Evolutionary conservation across 1,140 invertebrate genomes (phyloP).

Genomic region (Ridgeia piscesae): DNA sequence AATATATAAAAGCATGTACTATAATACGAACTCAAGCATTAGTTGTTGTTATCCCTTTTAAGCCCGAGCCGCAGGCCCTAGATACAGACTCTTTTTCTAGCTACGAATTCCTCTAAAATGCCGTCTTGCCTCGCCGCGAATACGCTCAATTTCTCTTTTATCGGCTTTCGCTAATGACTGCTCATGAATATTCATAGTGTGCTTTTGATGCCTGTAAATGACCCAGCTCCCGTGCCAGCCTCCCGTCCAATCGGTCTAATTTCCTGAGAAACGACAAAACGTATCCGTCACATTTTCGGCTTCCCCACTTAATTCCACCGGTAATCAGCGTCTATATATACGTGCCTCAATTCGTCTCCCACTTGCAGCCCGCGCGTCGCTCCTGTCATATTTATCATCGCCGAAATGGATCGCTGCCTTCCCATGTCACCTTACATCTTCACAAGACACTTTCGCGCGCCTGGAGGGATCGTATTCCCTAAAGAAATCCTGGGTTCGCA

Average conservation of each 20-base stretch:
- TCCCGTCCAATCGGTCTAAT: not conserved
- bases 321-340: not conserved
- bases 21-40: no score
- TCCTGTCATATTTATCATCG: not conserved
- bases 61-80: no score
- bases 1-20: no score
- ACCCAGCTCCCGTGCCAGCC: not conserved
- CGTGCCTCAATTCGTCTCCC: not conserved
- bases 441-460: not conserved
- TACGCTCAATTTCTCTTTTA: not conserved
- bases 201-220: not conserved
- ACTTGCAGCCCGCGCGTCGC: not conserved
- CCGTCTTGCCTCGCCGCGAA: not conserved
- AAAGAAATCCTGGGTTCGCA: not conserved
- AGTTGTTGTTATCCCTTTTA: no score
- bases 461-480: not conserved
- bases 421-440: no score
- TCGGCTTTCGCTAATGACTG: not conserved
- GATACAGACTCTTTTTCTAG: not conserved
- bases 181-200: not conserved
- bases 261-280: not conserved
- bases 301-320: not conserved
- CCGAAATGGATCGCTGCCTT: not conserved
- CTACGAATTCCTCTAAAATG: not conserved
- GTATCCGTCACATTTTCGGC: not conserved